Evolutionary conservation across 2,113 vertebrate genomes (phyloP).

Genomic region (Cebidichthys violaceus): DNA sequence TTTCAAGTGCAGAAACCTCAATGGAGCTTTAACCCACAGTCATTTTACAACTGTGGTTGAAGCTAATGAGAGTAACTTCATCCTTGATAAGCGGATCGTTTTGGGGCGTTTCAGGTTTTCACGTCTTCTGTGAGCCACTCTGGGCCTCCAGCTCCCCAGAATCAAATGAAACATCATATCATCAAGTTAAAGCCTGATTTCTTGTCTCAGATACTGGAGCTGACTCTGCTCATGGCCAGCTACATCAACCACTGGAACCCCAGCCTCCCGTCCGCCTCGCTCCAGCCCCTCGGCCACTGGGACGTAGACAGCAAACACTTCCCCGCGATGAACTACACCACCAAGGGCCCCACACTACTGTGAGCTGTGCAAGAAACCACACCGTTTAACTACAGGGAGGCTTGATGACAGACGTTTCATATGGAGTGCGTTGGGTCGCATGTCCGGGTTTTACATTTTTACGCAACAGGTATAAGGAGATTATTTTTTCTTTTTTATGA

Average conservation of each 20-base stretch:
- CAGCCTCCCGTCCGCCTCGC: constrained; percentile 58
- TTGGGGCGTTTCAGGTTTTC: constrained; percentile 25
- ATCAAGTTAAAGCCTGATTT: constrained; percentile 26
- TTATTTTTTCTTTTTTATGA: constrained; percentile 34
- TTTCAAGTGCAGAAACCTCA: constrained; percentile 16
- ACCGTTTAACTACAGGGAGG: constrained; percentile 29
- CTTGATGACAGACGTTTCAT: constrained; percentile 5
- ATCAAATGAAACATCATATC: constrained; percentile 50
- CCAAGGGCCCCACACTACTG: constrained; percentile 90
- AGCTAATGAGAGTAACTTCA: constrained; percentile 37
- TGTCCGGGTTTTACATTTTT: constrained; percentile 4
- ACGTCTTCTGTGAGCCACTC: not conserved
- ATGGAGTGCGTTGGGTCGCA: constrained; percentile 24
- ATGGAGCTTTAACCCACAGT: constrained; percentile 9
- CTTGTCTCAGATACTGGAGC: constrained; percentile 86
- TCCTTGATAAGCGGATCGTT: not conserved
- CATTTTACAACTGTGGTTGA: constrained; percentile 6
- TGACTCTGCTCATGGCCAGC: constrained; percentile 91
- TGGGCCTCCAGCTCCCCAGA: constrained; percentile 11
- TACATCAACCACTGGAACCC: constrained; percentile 88
- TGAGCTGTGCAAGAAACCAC: constrained; percentile 64
- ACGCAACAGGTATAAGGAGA: constrained; percentile 27
- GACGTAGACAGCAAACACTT: constrained; percentile 86
- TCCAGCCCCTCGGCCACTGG: constrained; percentile 75
- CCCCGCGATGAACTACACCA: constrained; percentile 84